Evolutionary conservation across 2,888 invertebrate genomes (phyloP).

Genomic region (Herminia tarsipennalis): DNA sequence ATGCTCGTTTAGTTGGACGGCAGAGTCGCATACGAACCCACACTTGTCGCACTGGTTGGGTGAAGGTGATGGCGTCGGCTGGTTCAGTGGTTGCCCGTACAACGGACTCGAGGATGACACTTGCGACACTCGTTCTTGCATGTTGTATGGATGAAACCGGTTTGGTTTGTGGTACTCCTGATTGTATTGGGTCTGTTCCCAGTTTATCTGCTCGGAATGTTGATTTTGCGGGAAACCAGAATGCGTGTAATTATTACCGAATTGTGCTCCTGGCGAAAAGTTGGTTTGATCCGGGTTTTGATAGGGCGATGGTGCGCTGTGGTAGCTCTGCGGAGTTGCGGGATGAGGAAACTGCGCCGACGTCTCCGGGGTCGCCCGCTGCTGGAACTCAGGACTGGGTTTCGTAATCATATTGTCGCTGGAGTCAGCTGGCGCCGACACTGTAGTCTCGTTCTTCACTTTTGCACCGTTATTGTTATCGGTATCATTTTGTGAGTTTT

Average conservation of each 20-base stretch:
- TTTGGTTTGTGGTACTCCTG: slow-evolving; percentile 78
- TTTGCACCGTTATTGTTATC: slow-evolving; percentile 88
- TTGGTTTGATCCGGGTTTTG: slow-evolving; percentile 86
- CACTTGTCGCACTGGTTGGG: slow-evolving; percentile 94
- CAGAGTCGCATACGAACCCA: slow-evolving; percentile 91
- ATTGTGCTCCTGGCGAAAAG: slow-evolving; percentile 85
- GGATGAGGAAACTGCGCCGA: slow-evolving; percentile 86
- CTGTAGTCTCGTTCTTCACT: slow-evolving; percentile 86
- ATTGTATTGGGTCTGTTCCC: slow-evolving; percentile 79
- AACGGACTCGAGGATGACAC: slow-evolving; percentile 84
- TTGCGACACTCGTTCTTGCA: slow-evolving; percentile 83
- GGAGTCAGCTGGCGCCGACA: slow-evolving; percentile 91
- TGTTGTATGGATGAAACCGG: slow-evolving; percentile 82
- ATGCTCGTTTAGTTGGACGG: slow-evolving; percentile 90
- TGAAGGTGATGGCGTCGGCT: slow-evolving; percentile 89
- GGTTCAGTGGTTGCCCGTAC: slow-evolving; percentile 86
- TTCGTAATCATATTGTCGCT: slow-evolving; percentile 89
- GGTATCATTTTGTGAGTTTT: slow-evolving; percentile 84
- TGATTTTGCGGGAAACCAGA: slow-evolving; percentile 81
- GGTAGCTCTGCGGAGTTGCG: slow-evolving; percentile 88
- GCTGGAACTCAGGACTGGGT: slow-evolving; percentile 86
- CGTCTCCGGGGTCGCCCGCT: slow-evolving; percentile 85
- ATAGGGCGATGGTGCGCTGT: slow-evolving; percentile 88
- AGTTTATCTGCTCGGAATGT: slow-evolving; percentile 78
- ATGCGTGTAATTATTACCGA: slow-evolving; percentile 79